Evolutionary conservation across 2,113 vertebrate species (phyloP), one percentile per base, ranked within the genome.

Genomic region (Spea bombifrons): DNA sequence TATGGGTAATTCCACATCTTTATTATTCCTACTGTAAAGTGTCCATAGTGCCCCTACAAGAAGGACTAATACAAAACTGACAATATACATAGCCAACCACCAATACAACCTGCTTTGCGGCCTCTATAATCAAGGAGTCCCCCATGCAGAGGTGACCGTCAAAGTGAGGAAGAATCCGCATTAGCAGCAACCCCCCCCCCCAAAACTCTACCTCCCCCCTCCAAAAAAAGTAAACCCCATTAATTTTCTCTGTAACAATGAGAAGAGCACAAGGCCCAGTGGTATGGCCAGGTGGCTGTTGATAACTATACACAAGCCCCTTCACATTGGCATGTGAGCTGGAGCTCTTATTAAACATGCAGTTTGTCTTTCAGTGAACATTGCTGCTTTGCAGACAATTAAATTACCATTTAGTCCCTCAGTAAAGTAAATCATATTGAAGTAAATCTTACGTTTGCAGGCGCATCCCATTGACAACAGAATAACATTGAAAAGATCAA

Each of bases 401-500:
- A 84, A 86, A 83, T 84, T 87, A 83, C 8, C 72, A 83, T 78
- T 75, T 83, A 78, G 16, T 78, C 53, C 55, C 79, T 75, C 71
- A 63, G 47, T 82, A 79, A 66, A 73, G 70, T 73, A 79, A 79
- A 72, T 80, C 71, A 74, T 74, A 80, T 50, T 59, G 50, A 80
- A 85, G 46, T 81, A 75, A 84, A 81, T 76, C 66, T 83, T 84
- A 80, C 76, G 82, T 64, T 76, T 83, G 17, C 72, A 85, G 59
- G 82, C 81, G 85, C 47, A 83, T 10, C 64, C 43, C 55, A 82
- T 59, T 78, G 82, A 84, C 80, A 86, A 80, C 55, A 80, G 50
- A 70, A 82, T 81, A 82, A 82, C 74, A 83, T 63, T 68, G 53
- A 82, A 86, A 84, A 84, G 75, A 83, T 87, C 82, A 81, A 83